A percentile compares a stretch with the other conserved stretches of the same genome.
phyloP scores from a whole-genome alignment of 2,113 vertebrate species.

The Megatriorchis doriae region DNA sequence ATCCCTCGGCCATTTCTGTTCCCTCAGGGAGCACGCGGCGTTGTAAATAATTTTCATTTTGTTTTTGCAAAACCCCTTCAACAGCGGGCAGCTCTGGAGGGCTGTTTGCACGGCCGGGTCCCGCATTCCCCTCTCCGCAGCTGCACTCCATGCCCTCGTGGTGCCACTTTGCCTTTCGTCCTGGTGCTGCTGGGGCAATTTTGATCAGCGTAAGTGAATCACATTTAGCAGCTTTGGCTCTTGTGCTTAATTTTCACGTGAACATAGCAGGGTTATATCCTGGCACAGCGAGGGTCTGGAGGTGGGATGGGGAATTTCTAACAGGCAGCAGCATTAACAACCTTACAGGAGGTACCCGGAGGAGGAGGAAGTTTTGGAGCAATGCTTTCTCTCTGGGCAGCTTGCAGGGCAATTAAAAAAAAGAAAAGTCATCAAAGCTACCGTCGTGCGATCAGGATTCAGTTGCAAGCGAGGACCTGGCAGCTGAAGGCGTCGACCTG shows the following conservation, averaged over 20 bases:
- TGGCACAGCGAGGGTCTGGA: not conserved
- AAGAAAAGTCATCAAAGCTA: not conserved
- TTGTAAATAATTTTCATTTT: not conserved
- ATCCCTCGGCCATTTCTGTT: not conserved
- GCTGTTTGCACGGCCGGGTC: not conserved
- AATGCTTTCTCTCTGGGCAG: not conserved
- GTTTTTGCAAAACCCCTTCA: not conserved
- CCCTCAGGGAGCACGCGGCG: fast-evolving
- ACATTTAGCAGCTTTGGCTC: not conserved
- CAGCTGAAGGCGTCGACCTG: fast-evolving
- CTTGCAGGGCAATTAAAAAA: not conserved
- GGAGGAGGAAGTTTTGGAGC: not conserved
- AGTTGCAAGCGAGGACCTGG: not conserved
- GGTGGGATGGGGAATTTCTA: not conserved
- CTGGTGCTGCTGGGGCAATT: not conserved
- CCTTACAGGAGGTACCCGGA: not conserved
- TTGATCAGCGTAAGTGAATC: not conserved
- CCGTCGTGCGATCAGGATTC: not conserved
- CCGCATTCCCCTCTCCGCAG: not conserved
- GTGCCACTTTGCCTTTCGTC: not conserved
- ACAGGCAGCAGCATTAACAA: not conserved
- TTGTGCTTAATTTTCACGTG: constrained; percentile 24
- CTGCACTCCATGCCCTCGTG: fast-evolving
- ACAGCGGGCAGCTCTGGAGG: not conserved
- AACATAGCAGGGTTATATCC: constrained; percentile 5